Percentiles rank a stretch among this genome's conserved stretches.
These are phyloP conservation scores for Pica pica DNA, from an alignment of 2,113 vertebrate species.

Conservation along the genomic window DNA sequence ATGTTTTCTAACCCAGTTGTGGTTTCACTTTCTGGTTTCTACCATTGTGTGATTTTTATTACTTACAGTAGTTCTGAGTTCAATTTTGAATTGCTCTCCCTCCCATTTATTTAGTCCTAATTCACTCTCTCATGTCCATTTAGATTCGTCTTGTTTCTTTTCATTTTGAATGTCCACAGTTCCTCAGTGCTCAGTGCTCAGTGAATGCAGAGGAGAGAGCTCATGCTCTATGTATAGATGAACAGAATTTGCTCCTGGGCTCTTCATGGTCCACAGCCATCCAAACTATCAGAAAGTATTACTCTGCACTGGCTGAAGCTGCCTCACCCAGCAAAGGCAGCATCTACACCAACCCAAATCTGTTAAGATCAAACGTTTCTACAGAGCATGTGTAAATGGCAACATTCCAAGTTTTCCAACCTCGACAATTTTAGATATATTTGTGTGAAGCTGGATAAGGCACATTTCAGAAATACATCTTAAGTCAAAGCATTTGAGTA, in stretches of 20 bases:
- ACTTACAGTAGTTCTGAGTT: not conserved
- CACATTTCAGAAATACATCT: not conserved
- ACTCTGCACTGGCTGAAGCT: not conserved
- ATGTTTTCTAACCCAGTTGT: not conserved
- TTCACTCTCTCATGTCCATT: not conserved
- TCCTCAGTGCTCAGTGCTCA: not conserved
- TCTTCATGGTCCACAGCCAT: not conserved
- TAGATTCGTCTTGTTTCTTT: not conserved
- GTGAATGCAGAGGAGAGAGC: not conserved
- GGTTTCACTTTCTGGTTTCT: not conserved
- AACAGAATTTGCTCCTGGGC: not conserved
- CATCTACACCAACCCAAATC: not conserved
- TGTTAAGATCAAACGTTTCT: not conserved
- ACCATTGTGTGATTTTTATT: fast-evolving
- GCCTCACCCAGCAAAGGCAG: not conserved
- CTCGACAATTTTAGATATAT: not conserved
- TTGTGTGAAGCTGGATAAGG: not conserved
- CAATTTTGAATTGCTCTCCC: not conserved
- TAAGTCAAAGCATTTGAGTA: not conserved
- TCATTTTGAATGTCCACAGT: not conserved
- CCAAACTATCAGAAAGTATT: not conserved
- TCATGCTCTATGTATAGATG: not conserved
- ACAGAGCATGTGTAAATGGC: not conserved
- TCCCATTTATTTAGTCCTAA: not conserved
- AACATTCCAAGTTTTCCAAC: not conserved